These are phyloP conservation scores for Cataglyphis livida DNA, from an alignment of 2,888 invertebrate species.

Conservation along the genomic window DNA sequence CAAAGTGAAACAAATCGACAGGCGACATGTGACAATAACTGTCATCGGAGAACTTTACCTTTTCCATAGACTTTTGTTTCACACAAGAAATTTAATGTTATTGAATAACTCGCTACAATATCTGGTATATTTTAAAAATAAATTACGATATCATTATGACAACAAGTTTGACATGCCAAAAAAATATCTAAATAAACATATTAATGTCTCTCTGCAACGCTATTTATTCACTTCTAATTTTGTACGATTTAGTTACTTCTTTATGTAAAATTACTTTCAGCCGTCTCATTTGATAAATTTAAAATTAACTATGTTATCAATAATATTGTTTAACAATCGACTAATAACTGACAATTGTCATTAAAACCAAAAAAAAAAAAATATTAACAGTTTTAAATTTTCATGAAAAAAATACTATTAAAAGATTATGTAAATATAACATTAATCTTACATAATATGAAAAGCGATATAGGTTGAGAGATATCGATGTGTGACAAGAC, in stretches of 20 bases:
- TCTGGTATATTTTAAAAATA: not conserved
- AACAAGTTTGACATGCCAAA: not conserved
- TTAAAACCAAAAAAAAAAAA: not conserved
- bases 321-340: not conserved
- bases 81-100: not conserved
- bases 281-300: not conserved
- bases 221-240: not conserved
- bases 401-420: not conserved
- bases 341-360: not conserved
- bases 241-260: not conserved
- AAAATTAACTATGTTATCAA: not conserved
- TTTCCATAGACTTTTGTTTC: not conserved
- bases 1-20: slow-evolving; percentile 15
- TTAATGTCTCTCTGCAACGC: not conserved
- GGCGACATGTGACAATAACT: slow-evolving; percentile 22
- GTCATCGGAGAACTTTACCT: not conserved
- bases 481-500: slow-evolving; percentile 59
- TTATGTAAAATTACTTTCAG: not conserved
- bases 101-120: not conserved
- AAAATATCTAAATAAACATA: not conserved
- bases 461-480: slow-evolving; percentile 16
- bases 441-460: slow-evolving; percentile 1
- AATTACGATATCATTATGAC: not conserved
- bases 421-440: slow-evolving; percentile 20
- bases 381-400: not conserved